Conservation (phyloP, 2,888 invertebrate genomes). For the Trypoxylon attenuatum region DNA sequence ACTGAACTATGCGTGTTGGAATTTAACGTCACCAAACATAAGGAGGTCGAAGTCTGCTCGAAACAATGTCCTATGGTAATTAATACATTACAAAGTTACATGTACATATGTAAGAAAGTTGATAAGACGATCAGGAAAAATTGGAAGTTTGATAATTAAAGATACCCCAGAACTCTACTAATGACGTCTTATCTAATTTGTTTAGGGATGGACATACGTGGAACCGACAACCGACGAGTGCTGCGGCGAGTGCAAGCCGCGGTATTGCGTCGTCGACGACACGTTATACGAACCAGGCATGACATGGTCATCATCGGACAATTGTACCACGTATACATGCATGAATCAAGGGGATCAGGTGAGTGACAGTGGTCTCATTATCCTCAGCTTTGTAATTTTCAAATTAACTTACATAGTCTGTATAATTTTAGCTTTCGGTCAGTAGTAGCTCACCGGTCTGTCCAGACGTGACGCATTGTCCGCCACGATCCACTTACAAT, state of each 20-base stretch:
- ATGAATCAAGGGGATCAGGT: slow-evolving; percentile 50
- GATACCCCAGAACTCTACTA: too few species aligned
- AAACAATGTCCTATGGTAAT: slow-evolving; percentile 72
- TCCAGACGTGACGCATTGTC: slow-evolving; percentile 80
- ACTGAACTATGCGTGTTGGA: slow-evolving; percentile 76
- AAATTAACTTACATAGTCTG: too few species aligned
- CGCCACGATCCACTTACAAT: slow-evolving; percentile 76
- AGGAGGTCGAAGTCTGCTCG: slow-evolving; percentile 75
- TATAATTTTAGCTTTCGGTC: slow-evolving; percentile 40
- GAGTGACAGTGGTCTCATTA: too few species aligned
- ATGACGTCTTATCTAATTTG: background rate
- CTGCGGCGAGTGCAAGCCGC: slow-evolving; percentile 81
- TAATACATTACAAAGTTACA: too few species aligned
- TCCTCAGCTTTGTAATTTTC: too few species aligned
- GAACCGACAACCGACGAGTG: slow-evolving; percentile 72
- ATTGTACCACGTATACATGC: slow-evolving; percentile 81
- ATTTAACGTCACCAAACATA: slow-evolving; percentile 73
- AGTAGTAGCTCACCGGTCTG: slow-evolving; percentile 76
- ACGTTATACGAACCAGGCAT: slow-evolving; percentile 76
- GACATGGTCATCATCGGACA: slow-evolving; percentile 80
- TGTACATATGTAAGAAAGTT: too few species aligned
- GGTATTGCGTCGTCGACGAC: slow-evolving; percentile 77
- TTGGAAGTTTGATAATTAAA: too few species aligned
- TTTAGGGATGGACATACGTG: slow-evolving; percentile 72
- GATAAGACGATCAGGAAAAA: too few species aligned